Base-by-base conservation (phyloP, 2,888 invertebrate species). In the Auanema sp. region DNA sequence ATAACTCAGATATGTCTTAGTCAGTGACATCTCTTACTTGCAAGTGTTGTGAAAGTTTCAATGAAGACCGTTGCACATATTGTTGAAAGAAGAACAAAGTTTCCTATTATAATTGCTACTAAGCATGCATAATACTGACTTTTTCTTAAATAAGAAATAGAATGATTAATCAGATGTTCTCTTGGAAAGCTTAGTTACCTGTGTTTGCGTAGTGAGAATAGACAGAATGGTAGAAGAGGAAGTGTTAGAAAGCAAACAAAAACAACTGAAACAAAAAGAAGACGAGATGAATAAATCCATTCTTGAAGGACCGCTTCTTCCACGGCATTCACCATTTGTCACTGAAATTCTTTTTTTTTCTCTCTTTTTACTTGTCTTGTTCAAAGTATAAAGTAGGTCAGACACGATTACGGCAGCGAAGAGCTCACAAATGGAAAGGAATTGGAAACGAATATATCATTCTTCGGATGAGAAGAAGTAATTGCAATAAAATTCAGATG, bases 111-210 rank as follows among this genome's bases (percentile, higher is more conserved):
- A 49, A 74, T 74, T 16, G 69, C 67, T 44, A 64, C 66, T 64
- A 74, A 64, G 50, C 64, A 74, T 1, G 69, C 68, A 58, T 65
- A 71, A 47, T 67, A 71, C 44, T 71, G 68, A 6, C 68, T 69
- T n/a, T 64, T 71, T 42, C 67, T 53, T 55, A 16, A 66, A 56
- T 18, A 52, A 21, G 25, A 4, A 52, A n/a, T 8, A 8, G n/a
- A 52, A 16, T 50, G 53, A 25, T 18, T 11, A 41, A 10, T 8
- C 10, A 43, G 5, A 33, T 10, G 11, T 43, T 5, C 21, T 16
- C 12, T 8, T 6, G 11, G n/a, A 42, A 16, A 18, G 3, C 47
- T 47, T 10, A 5, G 4, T 47, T 23, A 60, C 60, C 55, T 42
- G 18, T 60, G 53, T 23, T 43, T 66, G 58, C 21, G 66, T 62